These are phyloP conservation scores for Mastomys natalensis DNA, from an alignment of 2,113 vertebrate species.

Conservation along the genomic window DNA sequence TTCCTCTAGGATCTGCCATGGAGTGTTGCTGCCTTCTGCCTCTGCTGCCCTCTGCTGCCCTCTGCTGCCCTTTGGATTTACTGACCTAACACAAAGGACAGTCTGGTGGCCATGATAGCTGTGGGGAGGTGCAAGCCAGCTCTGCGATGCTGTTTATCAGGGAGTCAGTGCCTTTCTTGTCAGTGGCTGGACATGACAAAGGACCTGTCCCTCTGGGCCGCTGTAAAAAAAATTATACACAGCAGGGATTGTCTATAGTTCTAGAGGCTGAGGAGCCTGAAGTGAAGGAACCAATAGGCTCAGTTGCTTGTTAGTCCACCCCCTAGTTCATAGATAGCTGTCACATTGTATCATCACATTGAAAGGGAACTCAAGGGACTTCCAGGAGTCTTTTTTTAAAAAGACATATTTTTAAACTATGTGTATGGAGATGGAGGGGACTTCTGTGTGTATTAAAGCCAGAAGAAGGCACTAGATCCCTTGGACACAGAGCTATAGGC, in stretches of 20 bases:
- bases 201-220: no score
- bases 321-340: not conserved
- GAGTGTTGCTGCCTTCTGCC: slow-evolving; percentile 58
- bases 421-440: not conserved
- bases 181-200: not conserved
- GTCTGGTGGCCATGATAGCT: no score
- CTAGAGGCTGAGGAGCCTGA: not conserved
- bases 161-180: not conserved
- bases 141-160: not conserved
- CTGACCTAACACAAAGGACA: not conserved
- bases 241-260: not conserved
- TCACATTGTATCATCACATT: not conserved
- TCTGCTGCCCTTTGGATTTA: slow-evolving; percentile 41
- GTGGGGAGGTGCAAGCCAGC: not conserved
- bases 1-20: not conserved
- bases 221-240: not conserved
- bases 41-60: slow-evolving; percentile 65
- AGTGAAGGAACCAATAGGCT: not conserved
- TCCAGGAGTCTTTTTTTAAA: not conserved
- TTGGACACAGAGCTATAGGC: not conserved
- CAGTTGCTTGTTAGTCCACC: not conserved
- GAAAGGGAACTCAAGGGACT: not conserved
- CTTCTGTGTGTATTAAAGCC: not conserved
- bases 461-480: not conserved
- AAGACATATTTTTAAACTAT: not conserved